A percentile compares a stretch with the other conserved stretches of the same genome.
phyloP scores from a whole-genome alignment of 2,113 vertebrate species.

The Mungos mungo region DNA sequence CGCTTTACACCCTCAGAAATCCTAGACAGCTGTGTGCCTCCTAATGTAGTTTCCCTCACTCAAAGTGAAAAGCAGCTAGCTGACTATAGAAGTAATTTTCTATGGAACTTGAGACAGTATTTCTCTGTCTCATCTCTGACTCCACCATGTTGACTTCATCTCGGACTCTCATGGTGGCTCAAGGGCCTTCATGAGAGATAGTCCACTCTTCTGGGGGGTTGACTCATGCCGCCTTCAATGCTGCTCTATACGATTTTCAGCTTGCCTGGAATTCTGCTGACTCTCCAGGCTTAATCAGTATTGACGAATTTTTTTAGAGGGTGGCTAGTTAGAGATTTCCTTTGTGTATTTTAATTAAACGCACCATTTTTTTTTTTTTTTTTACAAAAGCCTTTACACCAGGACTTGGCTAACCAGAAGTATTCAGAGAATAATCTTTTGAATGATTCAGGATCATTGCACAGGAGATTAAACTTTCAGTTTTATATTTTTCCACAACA shows the following conservation, averaged over 20 bases:
- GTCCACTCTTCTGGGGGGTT: too few species aligned
- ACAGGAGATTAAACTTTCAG: not conserved
- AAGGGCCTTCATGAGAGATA: not conserved
- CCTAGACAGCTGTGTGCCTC: not conserved
- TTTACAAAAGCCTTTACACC: not conserved
- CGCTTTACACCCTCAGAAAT: not conserved
- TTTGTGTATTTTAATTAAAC: not conserved
- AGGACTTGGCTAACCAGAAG: not conserved
- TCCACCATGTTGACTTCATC: not conserved
- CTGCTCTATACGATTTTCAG: not conserved
- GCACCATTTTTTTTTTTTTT: not conserved
- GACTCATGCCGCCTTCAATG: not conserved
- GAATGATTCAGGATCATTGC: not conserved
- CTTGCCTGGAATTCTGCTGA: not conserved
- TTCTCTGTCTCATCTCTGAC: too few species aligned
- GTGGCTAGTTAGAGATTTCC: not conserved
- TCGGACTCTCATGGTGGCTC: accelerated
- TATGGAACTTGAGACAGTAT: accelerated
- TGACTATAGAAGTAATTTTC: not conserved
- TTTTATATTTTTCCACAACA: not conserved
- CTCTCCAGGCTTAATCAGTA: not conserved
- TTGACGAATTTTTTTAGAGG: not conserved
- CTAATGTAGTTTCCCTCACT: not conserved
- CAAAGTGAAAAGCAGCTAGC: not conserved
- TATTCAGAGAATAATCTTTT: not conserved